Conservation (phyloP, 2,888 invertebrate species). For the Callosobruchus maculatus region DNA sequence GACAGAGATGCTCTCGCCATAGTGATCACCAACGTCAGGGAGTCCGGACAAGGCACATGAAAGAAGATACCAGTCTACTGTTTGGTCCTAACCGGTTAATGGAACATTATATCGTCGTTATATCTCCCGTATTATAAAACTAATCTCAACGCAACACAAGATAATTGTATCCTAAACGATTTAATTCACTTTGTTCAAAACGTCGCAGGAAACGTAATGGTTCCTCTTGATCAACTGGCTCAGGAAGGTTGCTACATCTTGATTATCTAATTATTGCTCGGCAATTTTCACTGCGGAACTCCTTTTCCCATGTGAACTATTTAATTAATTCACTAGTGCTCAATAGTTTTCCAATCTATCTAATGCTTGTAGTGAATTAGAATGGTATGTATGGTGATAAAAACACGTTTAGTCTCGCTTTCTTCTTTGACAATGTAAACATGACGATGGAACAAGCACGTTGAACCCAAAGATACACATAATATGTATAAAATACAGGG, state of each 20-base stretch:
- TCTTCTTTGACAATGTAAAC: background rate
- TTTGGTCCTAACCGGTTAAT: no score
- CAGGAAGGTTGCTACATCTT: background rate
- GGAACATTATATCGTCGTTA: no score
- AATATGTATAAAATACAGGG: no score
- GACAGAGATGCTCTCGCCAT: no score
- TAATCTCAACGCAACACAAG: background rate
- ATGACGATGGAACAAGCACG: background rate
- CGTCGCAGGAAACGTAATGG: background rate
- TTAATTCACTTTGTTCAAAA: background rate
- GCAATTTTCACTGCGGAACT: background rate
- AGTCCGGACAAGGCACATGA: no score
- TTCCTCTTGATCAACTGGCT: background rate
- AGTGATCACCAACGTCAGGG: no score
- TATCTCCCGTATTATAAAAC: background rate
- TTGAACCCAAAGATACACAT: no score
- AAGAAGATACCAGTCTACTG: no score
- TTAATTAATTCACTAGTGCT: background rate
- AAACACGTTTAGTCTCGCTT: background rate
- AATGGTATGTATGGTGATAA: background rate
- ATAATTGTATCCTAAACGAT: background rate
- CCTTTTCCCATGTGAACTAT: background rate
- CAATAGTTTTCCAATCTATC: background rate
- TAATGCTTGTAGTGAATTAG: background rate
- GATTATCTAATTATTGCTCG: background rate